Evolutionary conservation across 2,888 invertebrate species (phyloP).

Genomic region (Bimastos eiseni): DNA sequence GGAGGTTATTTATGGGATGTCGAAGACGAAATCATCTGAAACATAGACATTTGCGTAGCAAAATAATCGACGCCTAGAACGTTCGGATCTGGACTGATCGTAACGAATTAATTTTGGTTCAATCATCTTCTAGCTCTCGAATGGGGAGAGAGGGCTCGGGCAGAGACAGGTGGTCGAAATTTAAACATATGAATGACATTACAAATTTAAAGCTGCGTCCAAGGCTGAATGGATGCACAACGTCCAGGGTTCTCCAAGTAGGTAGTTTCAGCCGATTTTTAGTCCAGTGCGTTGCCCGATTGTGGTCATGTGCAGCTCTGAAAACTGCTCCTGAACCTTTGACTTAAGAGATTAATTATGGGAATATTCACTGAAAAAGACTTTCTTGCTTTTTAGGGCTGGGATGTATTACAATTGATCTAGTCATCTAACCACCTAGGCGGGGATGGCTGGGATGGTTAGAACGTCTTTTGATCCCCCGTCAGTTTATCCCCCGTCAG

Average conservation of each 20-base stretch:
- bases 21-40: no score
- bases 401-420: no score
- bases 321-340: not conserved
- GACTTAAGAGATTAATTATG: not conserved
- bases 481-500: no score
- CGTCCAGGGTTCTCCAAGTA: not conserved
- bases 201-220: not conserved
- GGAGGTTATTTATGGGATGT: no score
- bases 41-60: no score
- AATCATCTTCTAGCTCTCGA: no score
- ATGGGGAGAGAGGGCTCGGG: no score
- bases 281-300: not conserved
- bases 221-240: not conserved
- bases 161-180: not conserved
- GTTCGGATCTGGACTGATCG: no score
- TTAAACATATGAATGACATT: not conserved
- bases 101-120: no score
- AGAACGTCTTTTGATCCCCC: no score
- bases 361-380: not conserved
- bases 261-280: not conserved
- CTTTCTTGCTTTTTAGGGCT: no score
- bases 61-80: no score
- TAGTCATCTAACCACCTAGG: not conserved
- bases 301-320: not conserved
- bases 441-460: not conserved